Percentiles rank a stretch among this genome's conserved stretches.
Evolutionary conservation across 64 coral and sea anemone genomes (phyloP).

Genomic region (Actinia tenebrosa): DNA sequence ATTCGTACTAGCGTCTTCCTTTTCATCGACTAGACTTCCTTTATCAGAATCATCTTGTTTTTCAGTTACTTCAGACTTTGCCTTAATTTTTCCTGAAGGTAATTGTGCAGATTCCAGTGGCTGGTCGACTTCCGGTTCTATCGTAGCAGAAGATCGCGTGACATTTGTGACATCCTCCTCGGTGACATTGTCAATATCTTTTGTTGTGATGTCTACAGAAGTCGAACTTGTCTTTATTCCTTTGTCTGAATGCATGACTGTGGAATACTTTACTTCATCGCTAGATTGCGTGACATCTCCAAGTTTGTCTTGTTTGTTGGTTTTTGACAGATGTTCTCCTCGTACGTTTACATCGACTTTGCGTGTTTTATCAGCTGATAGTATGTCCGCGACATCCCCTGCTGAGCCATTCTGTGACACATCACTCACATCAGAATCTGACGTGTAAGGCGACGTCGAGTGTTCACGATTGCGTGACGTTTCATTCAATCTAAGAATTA

Average conservation of each 20-base stretch:
- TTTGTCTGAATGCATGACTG: neutral
- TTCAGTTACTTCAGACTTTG: neutral
- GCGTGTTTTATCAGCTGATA: neutral
- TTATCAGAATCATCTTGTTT: neutral
- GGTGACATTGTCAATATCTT: neutral
- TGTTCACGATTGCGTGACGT: neutral
- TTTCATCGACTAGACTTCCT: neutral
- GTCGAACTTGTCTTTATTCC: neutral
- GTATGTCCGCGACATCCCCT: neutral
- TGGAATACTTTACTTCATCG: too few relatives aligned
- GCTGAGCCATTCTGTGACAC: neutral
- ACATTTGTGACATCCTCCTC: neutral
- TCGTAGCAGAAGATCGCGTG: slow-evolving; percentile 4
- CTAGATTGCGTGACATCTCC: neutral
- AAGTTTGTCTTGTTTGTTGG: neutral
- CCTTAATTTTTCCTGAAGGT: neutral
- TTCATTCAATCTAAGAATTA: neutral
- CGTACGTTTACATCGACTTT: neutral
- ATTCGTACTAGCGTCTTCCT: neutral
- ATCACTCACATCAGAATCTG: neutral
- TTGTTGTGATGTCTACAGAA: neutral
- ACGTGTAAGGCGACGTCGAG: neutral
- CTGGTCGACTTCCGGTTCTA: neutral
- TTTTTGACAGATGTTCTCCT: neutral
- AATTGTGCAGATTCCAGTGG: neutral